These are phyloP conservation scores for Toxotes jaculatrix DNA, from an alignment of 2,113 vertebrate species.

Conservation along the genomic window DNA sequence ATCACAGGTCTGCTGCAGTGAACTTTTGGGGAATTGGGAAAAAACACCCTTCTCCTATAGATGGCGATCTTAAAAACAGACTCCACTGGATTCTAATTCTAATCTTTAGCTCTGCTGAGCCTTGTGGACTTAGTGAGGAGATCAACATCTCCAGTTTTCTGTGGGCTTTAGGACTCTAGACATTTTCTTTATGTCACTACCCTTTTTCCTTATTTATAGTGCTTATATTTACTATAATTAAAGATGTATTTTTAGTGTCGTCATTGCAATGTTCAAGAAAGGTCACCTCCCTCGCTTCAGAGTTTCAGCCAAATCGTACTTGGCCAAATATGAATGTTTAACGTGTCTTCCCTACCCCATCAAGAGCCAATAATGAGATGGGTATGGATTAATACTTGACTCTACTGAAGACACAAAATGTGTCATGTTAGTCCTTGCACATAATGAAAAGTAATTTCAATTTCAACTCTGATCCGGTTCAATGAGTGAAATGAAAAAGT, in stretches of 20 bases:
- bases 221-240: background rate
- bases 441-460: background rate
- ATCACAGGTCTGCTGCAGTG: conserved; percentile 1
- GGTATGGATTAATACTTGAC: background rate
- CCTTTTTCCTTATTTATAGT: background rate
- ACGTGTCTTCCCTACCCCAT: background rate
- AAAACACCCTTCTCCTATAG: background rate
- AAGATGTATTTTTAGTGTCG: background rate
- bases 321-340: background rate
- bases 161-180: background rate
- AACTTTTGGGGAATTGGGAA: background rate
- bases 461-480: background rate
- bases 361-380: background rate
- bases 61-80: conserved; percentile 8
- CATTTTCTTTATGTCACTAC: background rate
- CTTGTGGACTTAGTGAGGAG: background rate
- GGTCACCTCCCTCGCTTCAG: too few species aligned
- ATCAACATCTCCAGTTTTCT: background rate
- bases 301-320: background rate
- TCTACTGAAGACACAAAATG: background rate
- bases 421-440: background rate
- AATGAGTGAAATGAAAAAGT: background rate
- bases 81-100: background rate
- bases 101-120: background rate
- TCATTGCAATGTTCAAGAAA: too few species aligned